Evolutionary conservation across 2,888 invertebrate genomes (phyloP).

Genomic region (Eucriotettix oculatus): DNA sequence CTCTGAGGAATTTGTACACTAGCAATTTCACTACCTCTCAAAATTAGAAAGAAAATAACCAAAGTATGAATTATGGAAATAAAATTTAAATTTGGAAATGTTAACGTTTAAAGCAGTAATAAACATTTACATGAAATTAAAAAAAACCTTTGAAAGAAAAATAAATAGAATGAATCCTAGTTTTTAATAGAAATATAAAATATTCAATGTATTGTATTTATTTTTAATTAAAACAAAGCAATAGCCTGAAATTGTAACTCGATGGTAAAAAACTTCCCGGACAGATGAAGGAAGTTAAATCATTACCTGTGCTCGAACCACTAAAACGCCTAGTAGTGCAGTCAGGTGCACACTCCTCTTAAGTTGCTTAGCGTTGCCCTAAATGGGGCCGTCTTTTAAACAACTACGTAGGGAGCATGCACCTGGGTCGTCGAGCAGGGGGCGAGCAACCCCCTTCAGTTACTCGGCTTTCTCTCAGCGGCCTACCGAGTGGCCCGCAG

Average conservation of each 20-base stretch:
- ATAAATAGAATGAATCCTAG: not conserved
- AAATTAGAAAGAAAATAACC: too few relatives aligned
- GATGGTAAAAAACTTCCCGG: not conserved
- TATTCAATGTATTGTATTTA: not conserved
- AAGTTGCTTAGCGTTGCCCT: not conserved
- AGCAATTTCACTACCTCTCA: too few relatives aligned
- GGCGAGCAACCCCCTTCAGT: not conserved
- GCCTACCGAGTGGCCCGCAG: constrained; percentile 7
- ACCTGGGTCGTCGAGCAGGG: constrained; percentile 1
- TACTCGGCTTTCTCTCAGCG: constrained; percentile 4
- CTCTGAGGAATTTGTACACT: too few relatives aligned
- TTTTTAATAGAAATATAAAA: not conserved
- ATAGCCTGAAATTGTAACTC: not conserved
- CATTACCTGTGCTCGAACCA: constrained; percentile 5
- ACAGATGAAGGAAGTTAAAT: not conserved
- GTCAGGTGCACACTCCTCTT: constrained; percentile 7
- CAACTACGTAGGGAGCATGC: constrained; percentile 8
- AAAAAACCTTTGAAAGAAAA: not conserved
- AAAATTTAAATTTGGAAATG: not conserved
- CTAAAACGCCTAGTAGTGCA: constrained; percentile 5
- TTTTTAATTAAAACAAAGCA: not conserved
- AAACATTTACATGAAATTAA: not conserved
- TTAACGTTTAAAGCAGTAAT: not conserved
- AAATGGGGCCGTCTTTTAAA: not conserved
- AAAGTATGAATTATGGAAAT: not conserved